A percentile compares a stretch with the other conserved stretches of the same genome.
Evolutionary conservation across 2,113 vertebrate genomes (phyloP).

Genomic region (Orthonyx spaldingii): DNA sequence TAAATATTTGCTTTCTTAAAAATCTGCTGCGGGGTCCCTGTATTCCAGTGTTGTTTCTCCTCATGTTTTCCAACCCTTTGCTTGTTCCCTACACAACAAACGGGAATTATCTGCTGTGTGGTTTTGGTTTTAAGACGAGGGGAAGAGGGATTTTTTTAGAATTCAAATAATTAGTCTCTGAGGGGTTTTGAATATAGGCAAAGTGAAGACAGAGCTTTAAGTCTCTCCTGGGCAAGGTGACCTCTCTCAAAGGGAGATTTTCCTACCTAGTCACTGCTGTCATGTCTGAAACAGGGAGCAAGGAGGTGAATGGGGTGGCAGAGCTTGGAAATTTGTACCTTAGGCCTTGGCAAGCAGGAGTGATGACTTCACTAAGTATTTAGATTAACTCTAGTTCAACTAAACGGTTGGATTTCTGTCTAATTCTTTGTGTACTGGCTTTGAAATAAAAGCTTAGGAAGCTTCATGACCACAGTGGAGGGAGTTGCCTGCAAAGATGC

Average conservation of each 20-base stretch:
- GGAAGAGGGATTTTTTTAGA: neutral
- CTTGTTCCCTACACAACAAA: neutral
- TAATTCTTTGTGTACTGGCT: constrained; percentile 9
- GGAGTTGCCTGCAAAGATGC: constrained; percentile 11
- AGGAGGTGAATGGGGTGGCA: neutral
- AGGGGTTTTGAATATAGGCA: neutral
- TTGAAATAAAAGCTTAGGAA: constrained; percentile 15
- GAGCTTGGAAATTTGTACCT: neutral
- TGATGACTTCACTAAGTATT: neutral
- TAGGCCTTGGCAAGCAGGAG: neutral
- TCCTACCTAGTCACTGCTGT: neutral
- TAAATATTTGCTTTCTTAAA: neutral
- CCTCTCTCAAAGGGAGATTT: neutral
- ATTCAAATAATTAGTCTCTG: constrained; percentile 15
- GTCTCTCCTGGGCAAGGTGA: neutral
- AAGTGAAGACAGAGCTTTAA: neutral
- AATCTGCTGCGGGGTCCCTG: neutral
- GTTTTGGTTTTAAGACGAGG: neutral
- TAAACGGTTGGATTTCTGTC: neutral
- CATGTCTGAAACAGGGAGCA: neutral
- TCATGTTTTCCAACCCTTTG: neutral
- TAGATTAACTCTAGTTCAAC: neutral
- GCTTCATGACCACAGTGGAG: neutral
- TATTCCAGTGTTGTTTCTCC: neutral
- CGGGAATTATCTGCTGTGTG: neutral